These are phyloP conservation scores for Aptenodytes forsteri DNA, from an alignment of 2,113 vertebrate genomes.

Conservation along the genomic window DNA sequence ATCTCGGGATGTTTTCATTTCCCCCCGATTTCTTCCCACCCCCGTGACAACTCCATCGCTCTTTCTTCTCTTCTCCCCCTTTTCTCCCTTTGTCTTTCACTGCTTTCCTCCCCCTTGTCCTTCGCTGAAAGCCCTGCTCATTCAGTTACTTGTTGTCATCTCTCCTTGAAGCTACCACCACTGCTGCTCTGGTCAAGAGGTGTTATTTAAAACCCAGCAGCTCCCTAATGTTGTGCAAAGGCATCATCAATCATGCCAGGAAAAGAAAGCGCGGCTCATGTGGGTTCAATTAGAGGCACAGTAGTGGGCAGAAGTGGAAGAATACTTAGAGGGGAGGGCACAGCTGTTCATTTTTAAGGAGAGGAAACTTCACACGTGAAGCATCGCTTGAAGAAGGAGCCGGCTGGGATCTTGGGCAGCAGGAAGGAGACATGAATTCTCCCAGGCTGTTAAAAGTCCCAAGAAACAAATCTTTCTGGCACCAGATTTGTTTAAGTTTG, in stretches of 20 bases:
- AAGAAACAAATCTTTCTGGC: conserved; percentile 48
- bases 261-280: conserved; percentile 71
- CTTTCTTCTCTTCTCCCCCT: conserved; percentile 11
- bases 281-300: conserved; percentile 82
- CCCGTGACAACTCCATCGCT: background rate
- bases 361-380: conserved; percentile 80
- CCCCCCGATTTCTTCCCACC: background rate
- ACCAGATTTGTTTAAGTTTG: conserved; percentile 37
- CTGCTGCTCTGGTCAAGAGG: conserved; percentile 70
- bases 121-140: conserved; percentile 30
- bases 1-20: background rate
- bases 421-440: conserved; percentile 63
- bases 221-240: conserved; percentile 71
- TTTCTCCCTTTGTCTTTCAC: conserved; percentile 49
- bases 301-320: conserved; percentile 81
- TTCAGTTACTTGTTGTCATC: conserved; percentile 58
- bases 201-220: conserved; percentile 75
- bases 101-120: conserved; percentile 36
- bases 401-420: conserved; percentile 39
- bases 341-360: conserved; percentile 80
- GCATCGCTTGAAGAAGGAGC: conserved; percentile 55
- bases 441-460: conserved; percentile 43
- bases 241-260: conserved; percentile 77
- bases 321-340: conserved; percentile 76
- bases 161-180: conserved; percentile 62